Evolutionary conservation across 1,140 invertebrate genomes (phyloP).

Genomic region (Drosophila seguyi): DNA sequence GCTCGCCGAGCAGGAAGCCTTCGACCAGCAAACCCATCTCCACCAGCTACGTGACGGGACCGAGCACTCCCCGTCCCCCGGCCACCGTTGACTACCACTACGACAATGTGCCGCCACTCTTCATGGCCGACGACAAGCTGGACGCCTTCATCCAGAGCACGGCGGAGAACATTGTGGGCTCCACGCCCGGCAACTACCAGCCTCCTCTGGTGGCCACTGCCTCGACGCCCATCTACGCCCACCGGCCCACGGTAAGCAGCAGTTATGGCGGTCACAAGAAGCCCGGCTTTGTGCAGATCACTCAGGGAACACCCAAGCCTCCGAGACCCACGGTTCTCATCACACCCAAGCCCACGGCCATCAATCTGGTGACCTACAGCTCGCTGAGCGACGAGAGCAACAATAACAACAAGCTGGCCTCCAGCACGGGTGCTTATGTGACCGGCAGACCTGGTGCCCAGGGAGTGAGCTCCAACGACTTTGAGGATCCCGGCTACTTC

Average conservation of each 20-base stretch:
- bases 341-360: slow-evolving; percentile 87
- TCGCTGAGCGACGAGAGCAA: slow-evolving; percentile 17
- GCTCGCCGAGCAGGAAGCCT: slow-evolving; percentile 64
- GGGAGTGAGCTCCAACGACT: slow-evolving; percentile 74
- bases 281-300: slow-evolving; percentile 75
- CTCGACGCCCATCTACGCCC: slow-evolving; percentile 66
- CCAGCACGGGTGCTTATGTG: slow-evolving; percentile 86
- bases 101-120: slow-evolving; percentile 74
- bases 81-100: slow-evolving; percentile 73
- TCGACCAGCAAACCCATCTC: slow-evolving; percentile 85
- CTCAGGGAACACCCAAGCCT: slow-evolving; percentile 79
- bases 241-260: slow-evolving; percentile 57
- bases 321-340: slow-evolving; percentile 87
- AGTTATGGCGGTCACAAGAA: slow-evolving; percentile 67
- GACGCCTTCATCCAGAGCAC: slow-evolving; percentile 81
- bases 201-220: slow-evolving; percentile 64
- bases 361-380: slow-evolving; percentile 57
- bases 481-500: slow-evolving; percentile 83
- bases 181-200: slow-evolving; percentile 67
- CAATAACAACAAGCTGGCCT: slow-evolving; percentile 35
- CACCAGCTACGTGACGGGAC: slow-evolving; percentile 87
- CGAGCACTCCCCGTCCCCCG: slow-evolving; percentile 83
- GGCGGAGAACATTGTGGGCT: slow-evolving; percentile 70
- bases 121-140: slow-evolving; percentile 78
- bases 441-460: slow-evolving; percentile 69